Conservation (phyloP, 2,797 vertebrate genomes). For the Ptychadena robeensis region DNA sequence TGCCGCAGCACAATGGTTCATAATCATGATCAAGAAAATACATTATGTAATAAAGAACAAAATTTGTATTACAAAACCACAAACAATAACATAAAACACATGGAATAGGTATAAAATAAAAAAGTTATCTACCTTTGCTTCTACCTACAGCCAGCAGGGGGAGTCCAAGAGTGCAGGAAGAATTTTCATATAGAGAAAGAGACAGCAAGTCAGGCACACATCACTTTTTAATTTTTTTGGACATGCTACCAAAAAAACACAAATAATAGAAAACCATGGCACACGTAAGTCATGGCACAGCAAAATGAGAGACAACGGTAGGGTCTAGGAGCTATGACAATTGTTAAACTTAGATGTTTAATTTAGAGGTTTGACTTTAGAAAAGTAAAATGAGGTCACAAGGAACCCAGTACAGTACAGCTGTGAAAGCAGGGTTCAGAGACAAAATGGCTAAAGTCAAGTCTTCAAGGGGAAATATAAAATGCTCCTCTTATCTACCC, state of each 20-base stretch:
- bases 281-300: constrained; percentile 23
- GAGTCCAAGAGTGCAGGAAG: constrained; percentile 45
- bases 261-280: constrained; percentile 15
- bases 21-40: no score
- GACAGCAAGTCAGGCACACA: constrained; percentile 31
- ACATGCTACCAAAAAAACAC: constrained; percentile 33
- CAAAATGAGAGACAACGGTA: background rate
- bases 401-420: no score
- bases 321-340: background rate
- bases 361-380: no score
- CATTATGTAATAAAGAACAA: background rate
- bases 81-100: background rate
- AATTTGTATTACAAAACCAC: background rate
- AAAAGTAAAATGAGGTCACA: no score
- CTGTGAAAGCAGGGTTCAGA: no score
- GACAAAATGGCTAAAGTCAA: no score
- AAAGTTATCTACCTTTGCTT: constrained; percentile 94
- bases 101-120: constrained; percentile 65
- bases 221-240: constrained; percentile 21
- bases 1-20: no score
- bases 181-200: constrained; percentile 45
- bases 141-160: constrained; percentile 82
- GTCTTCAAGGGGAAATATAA: no score
- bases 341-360: no score
- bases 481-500: no score